phyloP scores from a whole-genome alignment of 2,113 vertebrate genomes.

The Centropus unirufus region DNA sequence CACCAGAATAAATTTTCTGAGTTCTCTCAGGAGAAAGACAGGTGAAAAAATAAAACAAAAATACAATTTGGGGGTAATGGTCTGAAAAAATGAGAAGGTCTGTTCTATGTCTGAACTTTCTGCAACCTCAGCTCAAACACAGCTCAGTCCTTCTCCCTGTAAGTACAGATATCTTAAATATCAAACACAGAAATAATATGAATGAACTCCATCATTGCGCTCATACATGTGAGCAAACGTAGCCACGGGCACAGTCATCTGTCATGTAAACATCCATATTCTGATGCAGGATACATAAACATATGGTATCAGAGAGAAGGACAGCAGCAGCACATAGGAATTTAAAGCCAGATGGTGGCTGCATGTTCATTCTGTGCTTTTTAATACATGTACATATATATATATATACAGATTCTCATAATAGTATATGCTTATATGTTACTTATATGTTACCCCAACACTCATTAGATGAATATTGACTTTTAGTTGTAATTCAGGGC shows the following conservation, averaged over 20 bases:
- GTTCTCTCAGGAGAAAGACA: background rate
- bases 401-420: background rate
- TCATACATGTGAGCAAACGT: background rate
- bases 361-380: background rate
- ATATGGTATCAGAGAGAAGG: background rate
- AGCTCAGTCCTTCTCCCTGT: fast-evolving
- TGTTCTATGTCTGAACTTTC: background rate
- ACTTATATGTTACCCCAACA: background rate
- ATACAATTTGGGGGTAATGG: background rate
- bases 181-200: background rate
- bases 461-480: background rate
- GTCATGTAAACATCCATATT: background rate
- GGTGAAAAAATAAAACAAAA: background rate
- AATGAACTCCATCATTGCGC: background rate
- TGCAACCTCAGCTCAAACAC: background rate
- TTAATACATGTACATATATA: too few species aligned
- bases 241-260: background rate
- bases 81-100: background rate
- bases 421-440: background rate
- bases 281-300: background rate
- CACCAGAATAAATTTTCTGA: background rate
- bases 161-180: fast-evolving
- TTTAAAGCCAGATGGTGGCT: background rate
- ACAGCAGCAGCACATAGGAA: background rate
- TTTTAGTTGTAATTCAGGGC: background rate